Percentiles rank a stretch among this genome's conserved stretches.
These are phyloP conservation scores for Mobula birostris DNA, from an alignment of 2,113 vertebrate genomes.

Conservation along the genomic window DNA sequence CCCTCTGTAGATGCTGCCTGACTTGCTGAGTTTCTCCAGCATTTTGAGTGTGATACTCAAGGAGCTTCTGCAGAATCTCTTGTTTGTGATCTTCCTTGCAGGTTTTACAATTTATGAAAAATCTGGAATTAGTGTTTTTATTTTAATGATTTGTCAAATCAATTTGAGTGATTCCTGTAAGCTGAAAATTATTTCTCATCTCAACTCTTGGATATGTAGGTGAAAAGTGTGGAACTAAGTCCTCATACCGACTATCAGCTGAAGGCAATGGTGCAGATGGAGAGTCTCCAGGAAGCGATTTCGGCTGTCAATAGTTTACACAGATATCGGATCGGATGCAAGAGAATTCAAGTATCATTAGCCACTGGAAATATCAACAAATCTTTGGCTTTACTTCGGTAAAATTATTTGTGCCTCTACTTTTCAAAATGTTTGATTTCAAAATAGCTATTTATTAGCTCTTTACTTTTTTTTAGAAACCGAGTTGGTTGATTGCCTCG, in stretches of 20 bases:
- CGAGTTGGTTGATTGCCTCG: background rate
- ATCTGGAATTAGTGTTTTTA: background rate
- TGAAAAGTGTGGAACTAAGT: constrained; percentile 80
- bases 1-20: too few relatives aligned
- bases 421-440: background rate
- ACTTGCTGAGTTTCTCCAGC: too few relatives aligned
- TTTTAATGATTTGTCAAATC: background rate
- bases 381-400: constrained; percentile 79
- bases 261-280: constrained; percentile 82
- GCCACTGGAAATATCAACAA: constrained; percentile 75
- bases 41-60: too few relatives aligned
- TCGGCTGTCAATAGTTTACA: constrained; percentile 78
- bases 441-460: background rate
- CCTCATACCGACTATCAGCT: constrained; percentile 94
- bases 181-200: background rate
- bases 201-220: constrained; percentile 48
- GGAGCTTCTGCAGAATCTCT: too few relatives aligned
- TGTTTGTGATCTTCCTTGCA: background rate
- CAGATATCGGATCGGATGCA: constrained; percentile 83
- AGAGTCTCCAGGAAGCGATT: constrained; percentile 84
- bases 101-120: background rate
- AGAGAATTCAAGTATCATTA: constrained; percentile 87
- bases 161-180: background rate
- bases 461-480: too few relatives aligned
- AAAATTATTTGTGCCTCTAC: constrained; percentile 40